These are phyloP conservation scores for Desmophyllum pertusum DNA, from an alignment of 92 coral and sea anemone species.

Conservation along the genomic window DNA sequence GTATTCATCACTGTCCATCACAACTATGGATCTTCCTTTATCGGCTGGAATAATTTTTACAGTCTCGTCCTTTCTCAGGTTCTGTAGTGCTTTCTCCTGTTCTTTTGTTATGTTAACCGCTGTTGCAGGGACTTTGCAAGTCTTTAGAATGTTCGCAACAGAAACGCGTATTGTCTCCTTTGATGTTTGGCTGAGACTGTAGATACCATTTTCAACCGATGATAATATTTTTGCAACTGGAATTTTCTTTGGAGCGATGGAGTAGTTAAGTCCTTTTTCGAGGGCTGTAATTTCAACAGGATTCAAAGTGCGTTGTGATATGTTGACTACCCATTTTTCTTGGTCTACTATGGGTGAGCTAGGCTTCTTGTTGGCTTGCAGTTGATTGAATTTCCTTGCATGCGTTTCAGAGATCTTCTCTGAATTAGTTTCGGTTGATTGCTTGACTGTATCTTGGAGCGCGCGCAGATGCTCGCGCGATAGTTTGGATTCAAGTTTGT, in stretches of 20 bases:
- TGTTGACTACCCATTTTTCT: conserved; percentile 21
- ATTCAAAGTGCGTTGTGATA: background rate
- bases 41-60: no score
- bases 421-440: background rate
- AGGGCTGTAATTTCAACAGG: conserved; percentile 12
- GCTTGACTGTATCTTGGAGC: background rate
- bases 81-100: background rate
- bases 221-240: conserved; percentile 20
- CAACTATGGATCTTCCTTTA: no score
- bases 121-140: conserved; percentile 1
- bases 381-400: background rate
- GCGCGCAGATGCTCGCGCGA: conserved; percentile 1
- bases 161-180: conserved; percentile 20
- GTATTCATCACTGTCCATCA: no score
- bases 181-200: background rate
- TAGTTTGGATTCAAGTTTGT: background rate
- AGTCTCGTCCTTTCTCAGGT: conserved; percentile 8
- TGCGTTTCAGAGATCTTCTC: background rate
- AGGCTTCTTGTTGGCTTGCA: background rate
- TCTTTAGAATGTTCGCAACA: background rate
- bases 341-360: background rate
- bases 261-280: background rate
- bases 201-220: conserved; percentile 19
- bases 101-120: background rate
- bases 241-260: conserved; percentile 17